A percentile compares a stretch with the other conserved stretches of the same genome.
Evolutionary conservation across 1,140 invertebrate species (phyloP).

Genomic region (Oreohelix idahoensis): DNA sequence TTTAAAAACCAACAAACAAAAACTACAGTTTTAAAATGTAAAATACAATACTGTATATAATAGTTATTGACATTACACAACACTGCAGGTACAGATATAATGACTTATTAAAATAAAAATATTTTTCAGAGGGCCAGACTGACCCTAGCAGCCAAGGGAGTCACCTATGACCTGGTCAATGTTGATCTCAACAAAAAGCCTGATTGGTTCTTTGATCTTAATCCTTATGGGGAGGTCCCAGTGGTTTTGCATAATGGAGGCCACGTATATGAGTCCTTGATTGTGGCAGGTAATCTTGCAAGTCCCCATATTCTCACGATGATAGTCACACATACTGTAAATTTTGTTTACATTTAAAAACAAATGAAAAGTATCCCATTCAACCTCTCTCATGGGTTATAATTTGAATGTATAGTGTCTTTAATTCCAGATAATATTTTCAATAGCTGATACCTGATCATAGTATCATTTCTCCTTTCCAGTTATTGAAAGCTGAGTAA

Average conservation of each 20-base stretch:
- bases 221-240: constrained; percentile 85
- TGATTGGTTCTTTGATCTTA: constrained; percentile 84
- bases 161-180: constrained; percentile 86
- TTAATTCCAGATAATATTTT: too few relatives aligned
- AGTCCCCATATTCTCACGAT: too few relatives aligned
- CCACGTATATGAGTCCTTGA: constrained; percentile 84
- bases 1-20: background rate
- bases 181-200: constrained; percentile 87
- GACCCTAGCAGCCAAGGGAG: constrained; percentile 85
- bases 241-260: constrained; percentile 81
- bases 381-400: too few relatives aligned
- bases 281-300: constrained; percentile 72
- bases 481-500: too few relatives aligned
- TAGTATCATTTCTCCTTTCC: too few relatives aligned
- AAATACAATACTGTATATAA: background rate
- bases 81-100: too few relatives aligned
- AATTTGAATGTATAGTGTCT: too few relatives aligned
- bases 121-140: constrained; percentile 81
- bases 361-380: too few relatives aligned
- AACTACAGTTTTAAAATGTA: background rate
- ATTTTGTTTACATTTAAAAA: too few relatives aligned
- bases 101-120: background rate
- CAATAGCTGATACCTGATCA: too few relatives aligned
- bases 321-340: too few relatives aligned
- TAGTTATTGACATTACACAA: too few relatives aligned